A percentile compares a stretch with the other conserved stretches of the same genome.
Conservation (phyloP, 1,140 invertebrate species). For the Paraescarpia echinospica region DNA sequence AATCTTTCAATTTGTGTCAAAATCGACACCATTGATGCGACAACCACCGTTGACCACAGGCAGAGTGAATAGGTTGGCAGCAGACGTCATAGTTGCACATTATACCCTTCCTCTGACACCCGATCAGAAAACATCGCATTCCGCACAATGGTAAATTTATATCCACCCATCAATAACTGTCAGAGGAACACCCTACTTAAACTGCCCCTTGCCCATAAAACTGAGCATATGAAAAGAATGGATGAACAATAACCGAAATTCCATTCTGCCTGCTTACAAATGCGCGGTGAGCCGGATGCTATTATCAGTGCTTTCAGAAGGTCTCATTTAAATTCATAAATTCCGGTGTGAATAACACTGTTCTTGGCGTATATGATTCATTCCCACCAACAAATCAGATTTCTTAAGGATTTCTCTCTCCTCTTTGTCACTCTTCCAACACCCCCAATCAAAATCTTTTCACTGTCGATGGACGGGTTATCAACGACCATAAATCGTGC, state of each 20-base stretch:
- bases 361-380: background rate
- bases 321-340: constrained; percentile 1
- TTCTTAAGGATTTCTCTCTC: background rate
- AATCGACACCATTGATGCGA: background rate
- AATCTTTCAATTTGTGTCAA: background rate
- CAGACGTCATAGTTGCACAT: constrained; percentile 4
- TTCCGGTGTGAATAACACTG: background rate
- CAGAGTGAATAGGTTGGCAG: background rate
- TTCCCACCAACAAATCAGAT: background rate
- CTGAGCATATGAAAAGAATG: background rate
- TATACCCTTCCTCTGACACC: background rate
- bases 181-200: background rate
- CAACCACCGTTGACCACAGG: background rate
- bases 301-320: background rate
- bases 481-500: background rate
- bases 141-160: background rate
- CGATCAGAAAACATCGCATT: constrained; percentile 5
- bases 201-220: background rate
- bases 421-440: background rate
- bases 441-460: constrained; percentile 5
- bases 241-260: constrained; percentile 1
- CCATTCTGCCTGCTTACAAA: background rate
- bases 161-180: background rate
- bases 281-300: background rate
- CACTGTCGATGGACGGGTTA: background rate